phyloP scores from a whole-genome alignment of 2,888 invertebrate species.

The Drosophila monieri region DNA sequence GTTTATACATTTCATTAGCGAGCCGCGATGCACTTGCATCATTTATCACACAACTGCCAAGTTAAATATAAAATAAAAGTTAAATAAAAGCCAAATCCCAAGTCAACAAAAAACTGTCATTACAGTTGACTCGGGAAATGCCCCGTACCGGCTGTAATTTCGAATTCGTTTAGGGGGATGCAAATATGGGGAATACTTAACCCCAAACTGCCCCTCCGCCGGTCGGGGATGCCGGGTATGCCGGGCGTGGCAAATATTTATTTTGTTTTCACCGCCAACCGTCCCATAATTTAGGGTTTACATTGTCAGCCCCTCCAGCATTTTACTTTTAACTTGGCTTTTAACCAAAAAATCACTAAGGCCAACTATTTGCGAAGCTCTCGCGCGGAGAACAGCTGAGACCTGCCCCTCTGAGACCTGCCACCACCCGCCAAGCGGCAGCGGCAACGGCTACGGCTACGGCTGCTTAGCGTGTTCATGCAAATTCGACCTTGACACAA shows the following conservation, averaged over 20 bases:
- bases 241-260: conserved; percentile 36
- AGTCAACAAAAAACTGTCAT: conserved; percentile 44
- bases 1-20: conserved; percentile 33
- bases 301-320: conserved; percentile 55
- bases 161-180: conserved; percentile 20
- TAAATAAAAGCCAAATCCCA: conserved; percentile 31
- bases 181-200: conserved; percentile 16
- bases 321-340: conserved; percentile 14
- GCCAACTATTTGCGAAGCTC: conserved; percentile 57
- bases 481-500: conserved; percentile 82
- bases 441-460: neutral
- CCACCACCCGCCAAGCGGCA: conserved; percentile 3
- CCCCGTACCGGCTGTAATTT: conserved; percentile 35
- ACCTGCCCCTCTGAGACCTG: conserved; percentile 5
- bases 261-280: conserved; percentile 17
- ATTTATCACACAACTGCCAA: conserved; percentile 43
- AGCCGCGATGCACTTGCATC: conserved; percentile 43
- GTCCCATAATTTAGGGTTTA: conserved; percentile 65
- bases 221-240: conserved; percentile 13
- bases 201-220: conserved; percentile 3
- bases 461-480: conserved; percentile 77
- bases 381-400: conserved; percentile 54
- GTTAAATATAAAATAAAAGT: conserved; percentile 43
- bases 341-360: conserved; percentile 38
- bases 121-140: conserved; percentile 67